Base-by-base conservation (phyloP, 2,797 vertebrate species). In the Trematomus bernacchii region DNA sequence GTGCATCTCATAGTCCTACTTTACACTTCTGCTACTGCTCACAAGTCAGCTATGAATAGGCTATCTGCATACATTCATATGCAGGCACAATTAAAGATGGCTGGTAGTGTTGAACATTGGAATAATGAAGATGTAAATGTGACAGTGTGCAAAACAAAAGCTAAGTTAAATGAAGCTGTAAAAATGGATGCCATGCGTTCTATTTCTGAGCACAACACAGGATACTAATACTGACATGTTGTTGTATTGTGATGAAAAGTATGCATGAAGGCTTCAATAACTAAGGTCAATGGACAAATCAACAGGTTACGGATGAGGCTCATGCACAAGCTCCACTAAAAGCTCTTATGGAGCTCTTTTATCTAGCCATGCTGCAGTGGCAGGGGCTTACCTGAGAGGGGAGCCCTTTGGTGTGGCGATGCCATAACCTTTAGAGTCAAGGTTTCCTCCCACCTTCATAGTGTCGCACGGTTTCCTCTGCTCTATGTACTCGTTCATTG, bases 361-460 rank as follows among this genome's bases (percentile, higher is more conserved):
- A 83, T 88, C 23, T 71, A 27, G 27, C 27, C 27, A 27, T 27
- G 27, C 27, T 27, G 82, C 79, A 72, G 67, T 43, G 53, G 58
- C 76, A 42, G 73, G 40, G 86, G 91, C 88, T 95, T 96, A 99
- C 98, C 98, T 99, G 91, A 99, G 96, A 0, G 94, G 94, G 37
- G 98, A 99, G 87, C 97, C 97, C 95, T 99, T 99, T 59, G 98
- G 98, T 0, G 98, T 99, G 37, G 98, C 98, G 86, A 99, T 99
- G 83, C 98, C 98, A 86, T 99, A 99, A 93, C 98, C 98, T 93
- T 99, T 99, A 82, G 98, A 99, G 94, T 99, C 98, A 96, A 99
- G 96, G 96, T 99, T 99, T 79, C 98, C 98, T 89, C 98, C 98
- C 92, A 99, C 98, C 94, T 99, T 99, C 98, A 99, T 99, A 74